Evolutionary conservation across 2,888 invertebrate genomes (phyloP).

Genomic region (Ernsta delagoae): DNA sequence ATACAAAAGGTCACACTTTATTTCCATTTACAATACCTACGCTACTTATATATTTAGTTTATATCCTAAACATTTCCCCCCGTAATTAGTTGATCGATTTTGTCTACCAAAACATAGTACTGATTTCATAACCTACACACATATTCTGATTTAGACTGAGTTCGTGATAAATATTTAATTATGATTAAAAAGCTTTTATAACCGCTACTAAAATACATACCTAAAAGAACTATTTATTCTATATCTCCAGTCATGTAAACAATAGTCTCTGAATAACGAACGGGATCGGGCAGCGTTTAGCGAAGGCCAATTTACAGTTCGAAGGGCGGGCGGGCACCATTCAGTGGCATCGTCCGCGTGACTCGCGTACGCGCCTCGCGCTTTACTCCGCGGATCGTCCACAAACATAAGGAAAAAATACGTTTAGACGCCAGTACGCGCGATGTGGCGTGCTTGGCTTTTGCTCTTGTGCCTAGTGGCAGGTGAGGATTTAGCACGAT

Average conservation of each 20-base stretch:
- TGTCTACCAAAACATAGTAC: no score
- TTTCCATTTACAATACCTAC: no score
- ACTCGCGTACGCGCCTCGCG: constrained; percentile 47
- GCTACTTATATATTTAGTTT: no score
- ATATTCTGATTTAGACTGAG: background rate
- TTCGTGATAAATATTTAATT: background rate
- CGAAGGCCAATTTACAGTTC: constrained; percentile 63
- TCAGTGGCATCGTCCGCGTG: constrained; percentile 47
- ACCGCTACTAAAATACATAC: background rate
- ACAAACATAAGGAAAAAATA: no score
- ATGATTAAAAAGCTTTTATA: background rate
- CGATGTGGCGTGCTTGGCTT: constrained; percentile 54
- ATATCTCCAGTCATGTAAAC: constrained; percentile 20
- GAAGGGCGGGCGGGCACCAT: constrained; percentile 67
- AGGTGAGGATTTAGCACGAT: constrained; percentile 56
- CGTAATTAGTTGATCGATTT: no score
- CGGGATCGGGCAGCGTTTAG: constrained; percentile 54
- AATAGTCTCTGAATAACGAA: constrained; percentile 11
- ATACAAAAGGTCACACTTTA: no score
- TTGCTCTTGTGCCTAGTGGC: constrained; percentile 64
- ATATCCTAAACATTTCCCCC: no score
- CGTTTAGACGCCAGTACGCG: constrained; percentile 39
- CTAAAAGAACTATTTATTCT: constrained; percentile 2
- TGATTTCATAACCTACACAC: no score
- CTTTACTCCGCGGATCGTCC: constrained; percentile 43